Evolutionary conservation across 2,888 invertebrate species (phyloP), one percentile per base, ranked within the genome.

Genomic region (Malthinus flaveolus): DNA sequence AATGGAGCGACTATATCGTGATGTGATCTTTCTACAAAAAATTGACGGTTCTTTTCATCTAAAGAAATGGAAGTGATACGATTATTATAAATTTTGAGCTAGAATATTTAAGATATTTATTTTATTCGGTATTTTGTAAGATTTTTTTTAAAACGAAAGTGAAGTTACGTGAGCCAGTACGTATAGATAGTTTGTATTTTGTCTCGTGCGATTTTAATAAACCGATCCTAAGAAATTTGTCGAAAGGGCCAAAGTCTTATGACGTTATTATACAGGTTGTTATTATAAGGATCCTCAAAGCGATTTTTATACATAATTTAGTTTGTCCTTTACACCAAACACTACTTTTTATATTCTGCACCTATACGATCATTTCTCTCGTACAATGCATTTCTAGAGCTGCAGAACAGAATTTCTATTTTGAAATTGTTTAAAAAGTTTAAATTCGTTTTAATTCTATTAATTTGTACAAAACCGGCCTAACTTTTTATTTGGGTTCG

Each of bases 1-100:
- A 57, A 57, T 42, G 49, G 49, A 53, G n/a, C 33, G 56, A 57
- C 55, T 47, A 53, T 57, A 57, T 46, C 48, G 61, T 57, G 57
- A 54, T 61, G 57, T 57, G 39, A 42, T 23, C 39, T 42, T 42
- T 42, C 23, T 42, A 42, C 39, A 42, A 42, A 13, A 23, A 15
- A 23, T 42, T 11, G 15, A 42, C 39, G 15, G 23, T 42, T 23
- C 3, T 2, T 42, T 42, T 23, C 15, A 42, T 39, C 35, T 35
- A 39, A n/a, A 54, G 48, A 31, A 47, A 47, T 47, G 54, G 39
- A 52, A 54, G 54, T 54, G 54, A 54, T 54, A 48, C 10, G 12
- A 52, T 54, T 42, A 42, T 42, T 42, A 13, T 42, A 42, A 15
- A 15, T 42, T 42, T 42, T 42, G 15, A 42, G 39, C 39, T 42